phyloP scores from a whole-genome alignment of 2,797 vertebrate species.

The Premnoplex brunnescens region DNA sequence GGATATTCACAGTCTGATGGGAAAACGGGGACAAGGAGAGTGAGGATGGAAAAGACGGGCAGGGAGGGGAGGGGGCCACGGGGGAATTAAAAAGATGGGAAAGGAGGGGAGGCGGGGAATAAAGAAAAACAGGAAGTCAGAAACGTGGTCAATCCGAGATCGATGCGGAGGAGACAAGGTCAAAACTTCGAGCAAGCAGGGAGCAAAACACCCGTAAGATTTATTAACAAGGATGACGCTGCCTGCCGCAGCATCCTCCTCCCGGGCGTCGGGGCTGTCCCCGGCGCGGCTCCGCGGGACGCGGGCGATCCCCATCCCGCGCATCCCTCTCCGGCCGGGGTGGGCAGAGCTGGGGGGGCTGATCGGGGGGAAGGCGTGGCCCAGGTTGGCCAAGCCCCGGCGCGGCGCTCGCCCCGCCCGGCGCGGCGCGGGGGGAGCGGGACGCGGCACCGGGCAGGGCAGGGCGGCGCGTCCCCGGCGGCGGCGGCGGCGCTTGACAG shows the following conservation, averaged over 20 bases:
- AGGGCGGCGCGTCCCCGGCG: neutral
- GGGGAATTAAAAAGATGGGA: neutral
- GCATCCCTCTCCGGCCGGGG: neutral
- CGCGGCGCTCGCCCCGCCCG: slow-evolving; percentile 32
- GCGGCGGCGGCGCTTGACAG: slow-evolving; percentile 15
- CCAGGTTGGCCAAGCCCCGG: neutral
- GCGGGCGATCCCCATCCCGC: rapidly evolving
- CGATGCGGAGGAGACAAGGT: neutral
- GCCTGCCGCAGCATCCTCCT: neutral
- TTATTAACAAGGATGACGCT: neutral
- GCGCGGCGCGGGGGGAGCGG: neutral
- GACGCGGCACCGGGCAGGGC: slow-evolving; percentile 13
- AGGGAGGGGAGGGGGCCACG: too few species aligned
- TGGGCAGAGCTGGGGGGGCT: too few species aligned
- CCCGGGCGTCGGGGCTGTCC: rapidly evolving
- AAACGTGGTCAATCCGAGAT: neutral
- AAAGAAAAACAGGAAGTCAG: neutral
- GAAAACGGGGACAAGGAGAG: neutral
- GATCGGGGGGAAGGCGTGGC: neutral
- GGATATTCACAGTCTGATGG: neutral
- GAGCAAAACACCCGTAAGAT: neutral
- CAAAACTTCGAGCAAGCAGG: neutral
- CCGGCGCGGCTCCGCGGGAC: too few species aligned
- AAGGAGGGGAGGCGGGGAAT: neutral
- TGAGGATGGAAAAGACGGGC: neutral